Evolutionary conservation across 2,888 invertebrate genomes (phyloP).

Genomic region (Cepaea hortensis): DNA sequence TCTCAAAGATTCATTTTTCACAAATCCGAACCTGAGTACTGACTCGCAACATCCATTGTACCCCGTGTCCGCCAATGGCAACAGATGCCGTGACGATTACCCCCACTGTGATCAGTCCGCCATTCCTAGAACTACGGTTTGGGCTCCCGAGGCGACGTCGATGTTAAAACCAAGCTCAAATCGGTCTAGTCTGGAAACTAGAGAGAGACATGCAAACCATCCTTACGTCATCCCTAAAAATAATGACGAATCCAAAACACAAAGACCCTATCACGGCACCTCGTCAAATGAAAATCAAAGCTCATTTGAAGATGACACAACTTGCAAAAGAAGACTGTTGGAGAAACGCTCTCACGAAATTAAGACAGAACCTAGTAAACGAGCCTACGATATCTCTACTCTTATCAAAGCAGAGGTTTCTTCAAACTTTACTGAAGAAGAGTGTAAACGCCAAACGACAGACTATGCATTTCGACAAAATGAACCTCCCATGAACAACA

Average conservation of each 20-base stretch:
- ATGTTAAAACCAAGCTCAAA: too few relatives aligned
- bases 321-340: neutral
- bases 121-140: too few relatives aligned
- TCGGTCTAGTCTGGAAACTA: neutral
- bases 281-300: neutral
- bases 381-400: conserved; percentile 22
- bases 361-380: neutral
- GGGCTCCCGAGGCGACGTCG: too few relatives aligned
- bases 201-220: neutral
- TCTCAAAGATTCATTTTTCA: neutral
- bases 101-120: too few relatives aligned
- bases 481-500: neutral
- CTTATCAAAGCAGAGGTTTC: conserved; percentile 19
- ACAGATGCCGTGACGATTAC: too few relatives aligned
- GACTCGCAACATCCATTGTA: too few relatives aligned
- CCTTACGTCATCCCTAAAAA: neutral
- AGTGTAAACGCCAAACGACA: neutral
- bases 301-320: neutral
- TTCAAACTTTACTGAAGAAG: neutral
- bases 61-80: too few relatives aligned
- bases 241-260: neutral
- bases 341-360: neutral
- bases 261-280: neutral
- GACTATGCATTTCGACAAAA: neutral
- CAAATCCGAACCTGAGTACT: neutral